A percentile compares a stretch with the other conserved stretches of the same genome.
phyloP scores from a whole-genome alignment of 2,797 vertebrate species.

The Psittacula derbiana region DNA sequence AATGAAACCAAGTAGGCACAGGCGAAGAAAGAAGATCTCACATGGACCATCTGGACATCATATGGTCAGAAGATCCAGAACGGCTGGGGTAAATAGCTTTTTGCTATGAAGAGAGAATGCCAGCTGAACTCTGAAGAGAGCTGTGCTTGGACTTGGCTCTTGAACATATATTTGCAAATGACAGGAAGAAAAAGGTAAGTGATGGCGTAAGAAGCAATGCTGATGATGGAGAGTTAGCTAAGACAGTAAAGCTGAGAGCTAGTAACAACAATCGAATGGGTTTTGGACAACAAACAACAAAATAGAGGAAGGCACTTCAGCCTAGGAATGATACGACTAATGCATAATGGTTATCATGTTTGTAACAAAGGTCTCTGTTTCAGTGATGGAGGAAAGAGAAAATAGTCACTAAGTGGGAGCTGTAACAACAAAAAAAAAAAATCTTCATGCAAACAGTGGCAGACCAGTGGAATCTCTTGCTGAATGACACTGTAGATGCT shows the following conservation, averaged over 20 bases:
- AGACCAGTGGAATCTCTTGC: background rate
- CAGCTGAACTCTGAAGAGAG: background rate
- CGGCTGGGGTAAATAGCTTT: background rate
- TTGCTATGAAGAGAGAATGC: background rate
- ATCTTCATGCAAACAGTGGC: background rate
- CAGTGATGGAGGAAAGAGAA: background rate
- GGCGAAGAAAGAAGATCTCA: background rate
- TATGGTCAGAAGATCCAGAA: background rate
- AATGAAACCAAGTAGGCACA: background rate
- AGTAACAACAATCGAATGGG: background rate
- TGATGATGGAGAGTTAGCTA: background rate
- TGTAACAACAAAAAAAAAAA: background rate
- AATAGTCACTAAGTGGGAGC: background rate
- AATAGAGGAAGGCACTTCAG: background rate
- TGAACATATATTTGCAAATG: rapidly evolving
- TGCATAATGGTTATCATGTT: rapidly evolving
- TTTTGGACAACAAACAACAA: background rate
- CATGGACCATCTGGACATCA: rapidly evolving
- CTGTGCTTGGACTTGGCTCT: background rate
- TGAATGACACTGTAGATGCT: background rate
- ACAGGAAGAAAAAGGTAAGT: background rate
- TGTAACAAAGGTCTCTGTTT: background rate
- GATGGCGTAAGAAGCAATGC: background rate
- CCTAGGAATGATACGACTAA: background rate
- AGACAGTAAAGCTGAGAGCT: background rate